Evolutionary conservation across 2,113 vertebrate species (phyloP), one percentile per base, ranked within the genome.

Genomic region (Condylura cristata): DNA sequence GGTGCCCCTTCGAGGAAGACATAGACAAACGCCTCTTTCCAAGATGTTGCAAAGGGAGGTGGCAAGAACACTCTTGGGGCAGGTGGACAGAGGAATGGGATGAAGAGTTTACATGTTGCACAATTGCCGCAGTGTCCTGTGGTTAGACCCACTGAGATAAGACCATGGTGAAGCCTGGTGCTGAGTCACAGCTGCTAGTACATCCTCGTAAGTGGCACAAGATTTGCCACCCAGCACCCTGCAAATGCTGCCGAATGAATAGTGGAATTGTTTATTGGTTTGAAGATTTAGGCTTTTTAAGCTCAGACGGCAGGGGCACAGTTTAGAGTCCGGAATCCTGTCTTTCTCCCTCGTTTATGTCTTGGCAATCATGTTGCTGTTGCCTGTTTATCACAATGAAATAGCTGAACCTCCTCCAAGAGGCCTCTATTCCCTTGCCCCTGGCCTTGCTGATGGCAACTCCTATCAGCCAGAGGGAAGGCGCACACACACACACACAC

Each of bases 401-500:
- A 53, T 68, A 34, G 68, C 63, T 63, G 56, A 92, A 58, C 46
- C 24, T 41, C 89, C 22, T 86, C 70, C 58, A 37, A 20, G 18
- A 60, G 32, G 7, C 63, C 72, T 90, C 30, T 44, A 14, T 72
- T 20, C 74, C 80, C 79, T 30, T 89, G 30, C 41, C 56, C 26
- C 44, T 51, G 76, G 84, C 71, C 60, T 76, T 70, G 87, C 72
- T 24, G 89, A 84, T 85, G 37, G 37, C 63, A 82, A 65, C 89
- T 86, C 83, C 56, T 76, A 48, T 41, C 2, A 5, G 66, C 66
- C 93, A 75, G 61, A 78, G 30, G 86, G 44, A 89, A 95, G 76
- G 71, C 84, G 37, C 37, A 39, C 10, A 63, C 30, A 6, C 26
- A n/a, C n/a, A n/a, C n/a, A n/a, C n/a, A n/a, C n/a, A n/a, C n/a